These are phyloP conservation scores for Myiotriccus ornatus DNA, from an alignment of 2,797 vertebrate genomes.

Conservation along the genomic window DNA sequence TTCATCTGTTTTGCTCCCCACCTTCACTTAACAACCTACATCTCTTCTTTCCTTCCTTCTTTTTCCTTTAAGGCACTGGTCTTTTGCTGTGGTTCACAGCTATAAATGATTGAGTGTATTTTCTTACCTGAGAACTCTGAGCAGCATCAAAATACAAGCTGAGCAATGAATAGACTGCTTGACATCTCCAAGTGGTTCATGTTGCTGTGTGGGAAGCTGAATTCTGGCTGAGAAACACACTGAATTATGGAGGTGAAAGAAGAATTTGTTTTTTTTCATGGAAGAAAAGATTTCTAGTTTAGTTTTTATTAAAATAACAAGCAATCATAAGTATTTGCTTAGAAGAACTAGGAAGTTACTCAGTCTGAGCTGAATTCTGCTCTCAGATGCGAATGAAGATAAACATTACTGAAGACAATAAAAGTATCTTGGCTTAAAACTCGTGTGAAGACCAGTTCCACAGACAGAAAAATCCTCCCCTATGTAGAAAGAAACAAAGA, in stretches of 20 bases:
- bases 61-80: slow-evolving; percentile 12
- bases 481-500: not conserved
- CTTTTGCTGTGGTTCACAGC: slow-evolving; percentile 12
- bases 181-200: not conserved
- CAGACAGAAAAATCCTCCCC: not conserved
- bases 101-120: not conserved
- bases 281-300: not conserved
- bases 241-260: not conserved
- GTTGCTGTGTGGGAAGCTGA: not conserved
- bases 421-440: not conserved
- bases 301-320: not conserved
- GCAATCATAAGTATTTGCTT: not conserved
- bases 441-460: not conserved
- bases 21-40: slow-evolving; percentile 31
- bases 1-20: slow-evolving; percentile 38
- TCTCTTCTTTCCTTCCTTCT: slow-evolving; percentile 23
- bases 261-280: not conserved
- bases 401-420: not conserved
- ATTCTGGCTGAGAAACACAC: not conserved
- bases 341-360: not conserved
- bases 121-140: slow-evolving; percentile 29
- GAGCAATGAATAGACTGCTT: not conserved
- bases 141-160: slow-evolving; percentile 25
- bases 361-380: not conserved
- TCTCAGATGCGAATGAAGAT: not conserved